phyloP scores from a whole-genome alignment of 2,797 vertebrate species.

The Champsocephalus esox region DNA sequence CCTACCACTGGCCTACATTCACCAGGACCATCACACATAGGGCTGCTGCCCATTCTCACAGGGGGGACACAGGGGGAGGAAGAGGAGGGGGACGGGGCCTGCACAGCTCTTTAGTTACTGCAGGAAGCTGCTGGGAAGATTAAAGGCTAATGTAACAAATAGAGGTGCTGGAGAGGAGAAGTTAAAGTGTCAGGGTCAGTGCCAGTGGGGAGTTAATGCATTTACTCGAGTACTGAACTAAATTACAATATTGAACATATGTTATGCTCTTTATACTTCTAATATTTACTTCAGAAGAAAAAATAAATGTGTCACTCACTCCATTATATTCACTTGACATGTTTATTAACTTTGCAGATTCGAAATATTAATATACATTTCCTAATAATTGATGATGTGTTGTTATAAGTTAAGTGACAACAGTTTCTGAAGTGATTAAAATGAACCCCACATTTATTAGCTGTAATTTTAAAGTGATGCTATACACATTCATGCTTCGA shows the following conservation, averaged over 20 bases:
- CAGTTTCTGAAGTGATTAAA: neutral
- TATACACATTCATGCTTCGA: no score
- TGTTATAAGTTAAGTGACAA: neutral
- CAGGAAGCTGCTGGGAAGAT: conserved; percentile 39
- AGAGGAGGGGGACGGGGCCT: conserved; percentile 52
- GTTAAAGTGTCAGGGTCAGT: conserved; percentile 13
- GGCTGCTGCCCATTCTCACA: conserved; percentile 63
- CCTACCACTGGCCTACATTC: conserved; percentile 77
- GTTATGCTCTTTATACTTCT: neutral
- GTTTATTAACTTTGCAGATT: neutral
- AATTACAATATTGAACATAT: neutral
- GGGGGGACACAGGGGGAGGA: conserved; percentile 36
- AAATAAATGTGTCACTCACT: neutral
- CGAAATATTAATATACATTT: neutral
- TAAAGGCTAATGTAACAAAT: conserved; percentile 28
- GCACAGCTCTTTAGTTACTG: conserved; percentile 55
- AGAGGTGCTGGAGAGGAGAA: conserved; percentile 28
- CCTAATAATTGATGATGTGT: neutral
- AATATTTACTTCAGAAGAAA: neutral
- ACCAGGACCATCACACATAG: conserved; percentile 65
- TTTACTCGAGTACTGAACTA: neutral
- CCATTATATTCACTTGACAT: no score
- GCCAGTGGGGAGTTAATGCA: neutral
- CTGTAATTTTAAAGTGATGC: neutral
- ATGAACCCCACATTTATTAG: neutral